A percentile compares a stretch with the other conserved stretches of the same genome.
phyloP scores from a whole-genome alignment of 2,113 vertebrate species.

The Barbus barbus region DNA sequence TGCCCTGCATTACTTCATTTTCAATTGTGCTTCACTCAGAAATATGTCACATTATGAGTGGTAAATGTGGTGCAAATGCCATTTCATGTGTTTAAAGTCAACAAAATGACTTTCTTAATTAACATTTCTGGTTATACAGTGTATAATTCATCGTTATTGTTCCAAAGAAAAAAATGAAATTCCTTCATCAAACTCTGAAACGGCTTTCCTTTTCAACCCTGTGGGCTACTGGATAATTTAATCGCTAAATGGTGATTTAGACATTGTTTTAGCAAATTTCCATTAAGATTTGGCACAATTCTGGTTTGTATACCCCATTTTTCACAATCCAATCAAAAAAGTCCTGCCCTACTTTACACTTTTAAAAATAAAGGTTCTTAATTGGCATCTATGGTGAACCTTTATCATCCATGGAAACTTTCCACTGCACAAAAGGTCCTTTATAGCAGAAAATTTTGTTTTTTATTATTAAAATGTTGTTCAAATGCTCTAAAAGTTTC shows the following conservation, averaged over 20 bases:
- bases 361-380: neutral
- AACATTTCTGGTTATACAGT: neutral
- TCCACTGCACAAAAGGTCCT: neutral
- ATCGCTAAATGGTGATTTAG: neutral
- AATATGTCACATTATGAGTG: neutral
- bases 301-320: neutral
- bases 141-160: neutral
- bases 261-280: neutral
- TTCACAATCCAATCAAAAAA: neutral
- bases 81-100: neutral
- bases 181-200: neutral
- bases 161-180: neutral
- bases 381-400: neutral
- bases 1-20: neutral
- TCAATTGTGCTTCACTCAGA: neutral
- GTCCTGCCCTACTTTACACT: neutral
- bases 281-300: neutral
- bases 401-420: neutral
- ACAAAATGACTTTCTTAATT: neutral
- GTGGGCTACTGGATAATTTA: neutral
- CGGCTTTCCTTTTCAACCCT: neutral
- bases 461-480: neutral
- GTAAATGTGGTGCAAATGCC: neutral
- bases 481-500: too few relatives aligned
- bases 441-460: neutral